Conservation (phyloP, 2,113 vertebrate species). For the Mus spicilegus region DNA sequence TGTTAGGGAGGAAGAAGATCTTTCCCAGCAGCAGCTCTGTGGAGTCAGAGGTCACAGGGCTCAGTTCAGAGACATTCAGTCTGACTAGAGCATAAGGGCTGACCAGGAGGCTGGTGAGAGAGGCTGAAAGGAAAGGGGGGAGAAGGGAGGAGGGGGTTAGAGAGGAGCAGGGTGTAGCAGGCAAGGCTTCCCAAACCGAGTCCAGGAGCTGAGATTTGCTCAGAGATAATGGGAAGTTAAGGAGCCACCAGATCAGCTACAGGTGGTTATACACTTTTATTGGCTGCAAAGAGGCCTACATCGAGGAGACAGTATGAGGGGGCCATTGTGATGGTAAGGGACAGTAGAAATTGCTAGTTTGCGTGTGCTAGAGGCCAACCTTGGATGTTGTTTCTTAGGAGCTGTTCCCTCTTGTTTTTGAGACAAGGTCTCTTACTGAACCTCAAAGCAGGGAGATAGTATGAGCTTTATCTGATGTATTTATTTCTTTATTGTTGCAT, state of each 20-base stretch:
- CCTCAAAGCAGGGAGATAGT: neutral
- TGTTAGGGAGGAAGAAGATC: no score
- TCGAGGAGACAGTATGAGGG: neutral
- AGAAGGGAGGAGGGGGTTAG: neutral
- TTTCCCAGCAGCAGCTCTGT: rapidly evolving
- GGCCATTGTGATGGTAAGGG: neutral
- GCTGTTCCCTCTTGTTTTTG: neutral
- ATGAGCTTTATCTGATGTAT: neutral
- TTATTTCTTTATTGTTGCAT: neutral
- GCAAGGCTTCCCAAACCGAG: neutral
- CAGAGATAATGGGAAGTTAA: neutral
- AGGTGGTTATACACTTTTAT: neutral
- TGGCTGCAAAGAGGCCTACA: neutral
- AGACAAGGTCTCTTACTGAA: neutral
- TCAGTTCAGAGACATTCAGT: neutral
- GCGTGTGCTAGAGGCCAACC: neutral
- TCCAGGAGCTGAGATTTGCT: neutral
- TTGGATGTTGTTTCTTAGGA: neutral
- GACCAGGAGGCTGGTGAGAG: neutral
- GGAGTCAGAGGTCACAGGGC: neutral
- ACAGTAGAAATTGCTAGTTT: neutral
- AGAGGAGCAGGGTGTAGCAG: no score
- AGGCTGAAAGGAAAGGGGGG: neutral
- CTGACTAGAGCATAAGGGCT: neutral
- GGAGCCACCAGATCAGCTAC: neutral